Base-by-base conservation (phyloP, 2,797 vertebrate species). In the Lepus townsendii region DNA sequence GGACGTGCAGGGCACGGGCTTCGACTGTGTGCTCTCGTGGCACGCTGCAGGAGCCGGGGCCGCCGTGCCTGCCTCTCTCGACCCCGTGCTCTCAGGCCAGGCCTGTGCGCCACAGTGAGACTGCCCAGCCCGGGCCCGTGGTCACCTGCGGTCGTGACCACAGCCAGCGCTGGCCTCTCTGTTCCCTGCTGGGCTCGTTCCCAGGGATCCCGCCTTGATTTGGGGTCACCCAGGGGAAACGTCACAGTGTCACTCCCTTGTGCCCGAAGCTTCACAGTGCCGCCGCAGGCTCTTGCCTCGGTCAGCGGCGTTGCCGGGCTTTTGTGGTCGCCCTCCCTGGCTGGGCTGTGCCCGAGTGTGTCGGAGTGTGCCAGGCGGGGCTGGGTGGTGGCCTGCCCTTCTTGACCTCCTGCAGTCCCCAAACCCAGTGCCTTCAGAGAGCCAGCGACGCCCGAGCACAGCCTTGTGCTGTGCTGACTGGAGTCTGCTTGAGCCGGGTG, bases 361-460 rank as follows among this genome's bases (percentile, higher is more conserved):
- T 8, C 7, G 8, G 42, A 47, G 42, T 47, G 42, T 47, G 42
- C 9, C 8, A 7, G 42, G 42, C 42, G 8, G 42, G 42, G 42
- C 42, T 9, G 42, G 42, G 42, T 47, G 42, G 42, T 47, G 42
- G 42, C 42, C 42, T 47, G 7, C 42, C 42, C 42, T 47, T 47
- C 42, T 7, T 47, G 77, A 90, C 24, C 75, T 69, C 11, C 65
- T 76, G 22, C 10, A 71, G 96, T 80, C 87, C 63, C 72, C 96
- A 87, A 96, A 82, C n/a, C 87, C 90, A 97, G 97, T 98, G 98
- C 97, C 98, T 98, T 98, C 88, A 47, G 42, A 47, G 42, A 47
- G 42, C 42, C 42, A 47, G 42, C 42, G 42, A 9, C 8, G 42
- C 42, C 42, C 42, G 42, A 42, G 42, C 42, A 42, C 42, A 42